A percentile compares a stretch with the other conserved stretches of the same genome.
Conservation (phyloP, 2,113 vertebrate species). For the Felis chaus region DNA sequence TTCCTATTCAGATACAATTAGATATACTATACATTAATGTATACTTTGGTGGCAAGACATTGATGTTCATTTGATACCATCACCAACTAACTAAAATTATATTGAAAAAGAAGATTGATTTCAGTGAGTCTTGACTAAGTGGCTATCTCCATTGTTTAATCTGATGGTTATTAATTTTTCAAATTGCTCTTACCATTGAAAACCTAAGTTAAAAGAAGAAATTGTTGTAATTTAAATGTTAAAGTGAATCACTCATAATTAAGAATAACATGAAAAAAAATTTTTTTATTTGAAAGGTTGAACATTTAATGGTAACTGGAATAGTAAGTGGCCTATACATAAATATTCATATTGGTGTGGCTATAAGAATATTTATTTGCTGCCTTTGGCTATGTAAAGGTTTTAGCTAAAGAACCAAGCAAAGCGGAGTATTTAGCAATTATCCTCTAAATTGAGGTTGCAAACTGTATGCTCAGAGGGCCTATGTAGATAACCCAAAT, state of each 20-base stretch:
- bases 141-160: constrained; percentile 48
- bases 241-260: constrained; percentile 50
- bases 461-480: background rate
- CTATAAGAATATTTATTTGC: constrained; percentile 38
- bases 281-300: constrained; percentile 43
- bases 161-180: constrained; percentile 59
- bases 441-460: background rate
- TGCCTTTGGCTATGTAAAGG: constrained; percentile 20
- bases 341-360: constrained; percentile 38
- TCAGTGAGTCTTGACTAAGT: constrained; percentile 59
- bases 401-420: constrained; percentile 27
- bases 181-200: constrained; percentile 63
- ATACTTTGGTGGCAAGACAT: constrained; percentile 56
- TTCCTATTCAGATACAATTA: constrained; percentile 72
- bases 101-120: constrained; percentile 73
- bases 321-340: constrained; percentile 17
- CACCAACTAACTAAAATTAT: constrained; percentile 69
- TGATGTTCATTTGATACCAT: constrained; percentile 59
- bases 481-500: background rate
- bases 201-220: constrained; percentile 62
- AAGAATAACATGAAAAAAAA: constrained; percentile 35
- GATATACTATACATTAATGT: constrained; percentile 55
- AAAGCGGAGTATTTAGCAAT: background rate
- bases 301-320: constrained; percentile 29
- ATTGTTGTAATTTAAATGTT: constrained; percentile 43